These are phyloP conservation scores for Silurus lanzhouensis DNA, from an alignment of 2,797 vertebrate species.

Conservation along the genomic window DNA sequence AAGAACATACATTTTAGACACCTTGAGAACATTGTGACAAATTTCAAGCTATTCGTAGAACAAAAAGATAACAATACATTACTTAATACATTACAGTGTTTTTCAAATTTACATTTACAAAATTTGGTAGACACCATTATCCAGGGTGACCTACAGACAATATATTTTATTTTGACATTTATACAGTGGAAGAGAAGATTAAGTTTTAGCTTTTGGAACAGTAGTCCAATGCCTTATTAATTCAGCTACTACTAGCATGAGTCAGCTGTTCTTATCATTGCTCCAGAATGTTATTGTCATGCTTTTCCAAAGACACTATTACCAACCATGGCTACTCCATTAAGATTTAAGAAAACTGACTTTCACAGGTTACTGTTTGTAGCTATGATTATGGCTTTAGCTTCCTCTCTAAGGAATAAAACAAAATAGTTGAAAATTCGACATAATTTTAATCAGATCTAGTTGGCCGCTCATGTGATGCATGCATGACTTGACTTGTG, in stretches of 20 bases:
- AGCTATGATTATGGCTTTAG: neutral
- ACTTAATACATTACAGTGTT: neutral
- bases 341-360: neutral
- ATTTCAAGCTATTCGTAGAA: neutral
- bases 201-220: neutral
- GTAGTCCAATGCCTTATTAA: neutral
- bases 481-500: conserved; percentile 38
- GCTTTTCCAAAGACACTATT: neutral
- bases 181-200: neutral
- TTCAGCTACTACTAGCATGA: neutral
- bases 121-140: neutral
- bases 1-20: neutral
- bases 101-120: neutral
- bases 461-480: conserved; percentile 15
- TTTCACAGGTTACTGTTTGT: neutral
- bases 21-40: neutral
- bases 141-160: neutral
- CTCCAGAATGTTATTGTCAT: neutral
- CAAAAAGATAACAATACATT: neutral
- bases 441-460: conserved; percentile 18
- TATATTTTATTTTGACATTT: neutral
- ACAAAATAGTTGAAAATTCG: neutral
- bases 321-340: neutral
- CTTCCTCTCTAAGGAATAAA: neutral
- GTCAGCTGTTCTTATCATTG: neutral